These are phyloP conservation scores for Halcyon malimbica DNA, from an alignment of 2,113 vertebrate genomes.

Conservation along the genomic window DNA sequence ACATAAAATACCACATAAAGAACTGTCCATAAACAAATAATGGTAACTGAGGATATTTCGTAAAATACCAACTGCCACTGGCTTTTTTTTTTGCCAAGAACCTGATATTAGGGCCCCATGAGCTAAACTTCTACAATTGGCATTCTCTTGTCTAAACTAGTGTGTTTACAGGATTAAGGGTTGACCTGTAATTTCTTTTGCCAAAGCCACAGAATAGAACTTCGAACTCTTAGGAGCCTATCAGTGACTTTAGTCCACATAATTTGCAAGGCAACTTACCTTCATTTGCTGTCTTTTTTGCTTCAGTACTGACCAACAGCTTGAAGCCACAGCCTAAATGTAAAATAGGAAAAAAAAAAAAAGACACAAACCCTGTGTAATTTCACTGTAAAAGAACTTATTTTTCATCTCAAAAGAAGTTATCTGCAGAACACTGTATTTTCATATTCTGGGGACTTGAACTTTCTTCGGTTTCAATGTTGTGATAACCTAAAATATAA, in stretches of 20 bases:
- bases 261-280: constrained; percentile 70
- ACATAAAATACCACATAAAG: background rate
- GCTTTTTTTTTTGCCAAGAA: background rate
- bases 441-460: background rate
- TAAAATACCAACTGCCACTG: background rate
- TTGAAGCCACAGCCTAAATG: constrained; percentile 92
- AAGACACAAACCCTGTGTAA: background rate
- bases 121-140: background rate
- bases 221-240: background rate
- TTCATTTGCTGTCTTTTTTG: constrained; percentile 95
- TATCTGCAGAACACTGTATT: background rate
- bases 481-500: background rate
- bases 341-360: background rate
- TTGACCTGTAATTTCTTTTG: background rate
- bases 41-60: background rate
- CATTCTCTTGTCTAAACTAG: background rate
- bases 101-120: background rate
- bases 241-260: background rate
- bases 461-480: background rate
- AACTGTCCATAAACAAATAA: background rate
- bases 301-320: constrained; percentile 96
- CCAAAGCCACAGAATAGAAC: background rate
- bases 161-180: background rate
- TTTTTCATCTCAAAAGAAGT: background rate
- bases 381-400: background rate